These are phyloP conservation scores for Cromileptes altivelis DNA, from an alignment of 2,113 vertebrate genomes.

Conservation along the genomic window DNA sequence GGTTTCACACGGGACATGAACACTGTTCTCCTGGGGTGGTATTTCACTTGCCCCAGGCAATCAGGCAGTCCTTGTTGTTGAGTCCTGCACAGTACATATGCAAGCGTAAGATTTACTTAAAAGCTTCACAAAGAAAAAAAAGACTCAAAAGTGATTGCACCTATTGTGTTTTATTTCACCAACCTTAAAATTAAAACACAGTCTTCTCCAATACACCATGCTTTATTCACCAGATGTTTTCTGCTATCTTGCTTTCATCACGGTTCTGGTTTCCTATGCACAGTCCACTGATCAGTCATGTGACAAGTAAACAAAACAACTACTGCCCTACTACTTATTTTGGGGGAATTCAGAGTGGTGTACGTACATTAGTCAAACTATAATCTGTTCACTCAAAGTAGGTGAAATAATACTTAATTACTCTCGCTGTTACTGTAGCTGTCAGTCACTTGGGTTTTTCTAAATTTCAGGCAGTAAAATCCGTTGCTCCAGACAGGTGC, in stretches of 20 bases:
- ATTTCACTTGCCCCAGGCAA: too few species aligned
- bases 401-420: not conserved
- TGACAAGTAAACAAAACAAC: not conserved
- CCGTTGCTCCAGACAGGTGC: not conserved
- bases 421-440: not conserved
- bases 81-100: not conserved
- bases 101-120: not conserved
- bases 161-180: not conserved
- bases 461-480: not conserved
- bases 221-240: not conserved
- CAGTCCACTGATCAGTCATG: not conserved
- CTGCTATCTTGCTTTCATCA: not conserved
- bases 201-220: too few species aligned
- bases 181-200: not conserved
- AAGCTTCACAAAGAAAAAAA: not conserved
- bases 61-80: too few species aligned
- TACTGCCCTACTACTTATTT: too few species aligned
- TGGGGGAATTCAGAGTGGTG: too few species aligned
- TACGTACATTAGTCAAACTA: too few species aligned
- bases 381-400: not conserved
- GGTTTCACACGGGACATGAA: too few species aligned
- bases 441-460: not conserved
- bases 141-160: too few species aligned
- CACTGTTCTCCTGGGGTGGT: too few species aligned
- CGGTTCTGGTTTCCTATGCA: not conserved